Evolutionary conservation across 2,113 vertebrate species (phyloP).

Genomic region (Macrotus californicus): DNA sequence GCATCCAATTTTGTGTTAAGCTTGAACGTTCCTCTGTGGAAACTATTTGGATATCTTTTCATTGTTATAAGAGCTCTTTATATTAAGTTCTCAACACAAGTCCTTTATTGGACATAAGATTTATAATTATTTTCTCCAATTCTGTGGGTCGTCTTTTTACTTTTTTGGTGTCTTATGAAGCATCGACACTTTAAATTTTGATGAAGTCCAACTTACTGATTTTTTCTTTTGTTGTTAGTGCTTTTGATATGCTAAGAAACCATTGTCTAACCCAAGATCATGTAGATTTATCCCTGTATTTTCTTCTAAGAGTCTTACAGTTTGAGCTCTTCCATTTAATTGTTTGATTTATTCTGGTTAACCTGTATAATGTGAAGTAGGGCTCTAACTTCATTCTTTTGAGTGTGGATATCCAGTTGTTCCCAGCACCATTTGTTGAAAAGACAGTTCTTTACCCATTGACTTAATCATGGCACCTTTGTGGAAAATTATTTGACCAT

Average conservation of each 20-base stretch:
- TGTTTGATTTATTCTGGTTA: not conserved
- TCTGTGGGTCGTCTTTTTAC: not conserved
- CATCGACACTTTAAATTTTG: slow-evolving; percentile 14
- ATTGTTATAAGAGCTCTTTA: not conserved
- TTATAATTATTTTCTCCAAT: slow-evolving; percentile 30
- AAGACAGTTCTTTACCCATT: not conserved
- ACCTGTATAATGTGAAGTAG: not conserved
- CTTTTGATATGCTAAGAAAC: not conserved
- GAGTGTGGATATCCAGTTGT: not conserved
- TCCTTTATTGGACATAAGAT: not conserved
- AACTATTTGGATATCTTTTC: not conserved
- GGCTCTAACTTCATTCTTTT: not conserved
- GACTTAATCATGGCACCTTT: not conserved
- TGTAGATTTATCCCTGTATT: not conserved
- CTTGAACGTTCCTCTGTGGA: too few species aligned
- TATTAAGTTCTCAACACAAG: not conserved
- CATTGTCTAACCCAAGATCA: not conserved
- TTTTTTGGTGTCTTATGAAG: not conserved
- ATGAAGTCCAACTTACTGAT: not conserved
- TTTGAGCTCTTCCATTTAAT: not conserved
- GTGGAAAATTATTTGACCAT: not conserved
- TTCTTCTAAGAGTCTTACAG: not conserved
- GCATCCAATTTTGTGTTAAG: too few species aligned
- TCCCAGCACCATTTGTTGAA: not conserved
- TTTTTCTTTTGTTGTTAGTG: not conserved